Conservation (phyloP, 1,140 invertebrate genomes). For the Mesaphorura yosii region DNA sequence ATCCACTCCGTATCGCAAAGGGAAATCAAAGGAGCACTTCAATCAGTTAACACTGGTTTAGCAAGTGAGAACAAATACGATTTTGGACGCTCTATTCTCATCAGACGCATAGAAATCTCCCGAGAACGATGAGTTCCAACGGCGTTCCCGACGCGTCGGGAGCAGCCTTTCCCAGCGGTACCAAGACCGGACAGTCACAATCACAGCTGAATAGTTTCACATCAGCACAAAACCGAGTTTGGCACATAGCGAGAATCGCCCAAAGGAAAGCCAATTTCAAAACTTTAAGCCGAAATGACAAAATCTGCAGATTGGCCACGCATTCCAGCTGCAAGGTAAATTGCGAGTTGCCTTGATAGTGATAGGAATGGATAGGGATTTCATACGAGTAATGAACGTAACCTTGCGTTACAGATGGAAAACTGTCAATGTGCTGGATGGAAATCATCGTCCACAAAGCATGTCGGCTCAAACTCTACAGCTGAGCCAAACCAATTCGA, state of each 20-base stretch:
- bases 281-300: conserved; percentile 19
- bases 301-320: conserved; percentile 21
- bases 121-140: too few relatives aligned
- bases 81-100: too few relatives aligned
- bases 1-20: too few relatives aligned
- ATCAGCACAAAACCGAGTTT: conserved; percentile 13
- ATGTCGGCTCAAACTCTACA: conserved; percentile 5
- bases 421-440: conserved; percentile 26
- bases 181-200: neutral
- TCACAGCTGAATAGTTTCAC: neutral
- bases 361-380: too few relatives aligned
- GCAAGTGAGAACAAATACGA: too few relatives aligned
- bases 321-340: conserved; percentile 28
- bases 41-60: too few relatives aligned
- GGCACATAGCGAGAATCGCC: conserved; percentile 19
- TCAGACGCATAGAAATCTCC: too few relatives aligned
- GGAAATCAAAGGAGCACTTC: too few relatives aligned
- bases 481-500: conserved; percentile 1
- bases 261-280: conserved; percentile 23
- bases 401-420: conserved; percentile 20
- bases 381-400: too few relatives aligned
- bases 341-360: too few relatives aligned
- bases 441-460: conserved; percentile 20
- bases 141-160: too few relatives aligned
- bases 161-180: too few relatives aligned